Base-by-base conservation (phyloP, 2,888 invertebrate species). In the Apotomis betuletana region DNA sequence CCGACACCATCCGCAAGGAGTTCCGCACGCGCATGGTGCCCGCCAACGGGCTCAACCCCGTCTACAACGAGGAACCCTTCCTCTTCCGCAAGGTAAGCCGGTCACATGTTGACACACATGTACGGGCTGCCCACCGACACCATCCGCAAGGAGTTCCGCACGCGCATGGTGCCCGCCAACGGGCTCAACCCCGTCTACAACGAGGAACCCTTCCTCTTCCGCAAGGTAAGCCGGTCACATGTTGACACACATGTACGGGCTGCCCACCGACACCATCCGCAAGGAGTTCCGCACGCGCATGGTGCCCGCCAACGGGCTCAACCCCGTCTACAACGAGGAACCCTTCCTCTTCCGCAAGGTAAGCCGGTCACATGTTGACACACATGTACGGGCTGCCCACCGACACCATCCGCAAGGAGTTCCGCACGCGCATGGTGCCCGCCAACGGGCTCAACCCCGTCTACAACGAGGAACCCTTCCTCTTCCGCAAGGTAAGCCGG, bases 141-240 rank as follows among this genome's bases (percentile, higher is more conserved):
- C 55, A 99, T 99, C 81, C 95, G 99, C 51, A 98, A 98, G 88
- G 99, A 99, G 94, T 99, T 99, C 92, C 95, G 99, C 38, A 99
- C 99, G 0, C 94, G 98, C 77, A 96, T 99, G 94, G 98, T 99
- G 77, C 99, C 99, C 3, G 97, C 97, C 75, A 99, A 99, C 86
- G 99, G 99, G 8, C 95, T 99, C 76, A 99, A 99, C 93, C 99
- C 99, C 0, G 98, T 99, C 2, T 99, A 99, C 92, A 99, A 99
- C 87, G 99, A 99, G 90, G 99, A 99, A 85, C 96, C 99, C 0
- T 99, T 99, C 92, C 94, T 99, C 41, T 99, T 99, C 90, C 95
- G 99, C 84, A 99, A 99, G 95, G 96, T 96, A 15, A 12, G n/a
- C n/a, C n/a, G n/a, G n/a, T n/a, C n/a, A n/a, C n/a, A n/a, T n/a